phyloP scores from a whole-genome alignment of 2,797 vertebrate genomes.

The Ptychobarbus kaznakovi region DNA sequence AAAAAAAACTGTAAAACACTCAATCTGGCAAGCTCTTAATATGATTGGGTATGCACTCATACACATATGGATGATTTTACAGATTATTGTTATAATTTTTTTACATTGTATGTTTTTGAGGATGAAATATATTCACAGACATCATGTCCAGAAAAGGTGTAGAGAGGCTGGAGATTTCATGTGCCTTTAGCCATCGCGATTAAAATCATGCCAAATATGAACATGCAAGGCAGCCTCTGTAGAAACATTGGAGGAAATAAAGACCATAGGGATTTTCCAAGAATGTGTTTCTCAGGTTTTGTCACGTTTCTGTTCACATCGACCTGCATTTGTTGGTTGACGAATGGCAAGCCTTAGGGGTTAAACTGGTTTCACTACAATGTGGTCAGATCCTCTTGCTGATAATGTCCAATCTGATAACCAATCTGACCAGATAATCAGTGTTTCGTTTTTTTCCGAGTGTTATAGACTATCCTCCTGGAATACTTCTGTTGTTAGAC shows the following conservation, averaged over 20 bases:
- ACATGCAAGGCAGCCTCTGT: background rate
- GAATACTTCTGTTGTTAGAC: background rate
- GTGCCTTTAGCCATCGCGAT: background rate
- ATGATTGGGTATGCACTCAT: background rate
- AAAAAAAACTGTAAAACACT: background rate
- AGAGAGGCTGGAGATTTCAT: background rate
- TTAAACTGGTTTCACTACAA: slow-evolving; percentile 58
- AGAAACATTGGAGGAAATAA: slow-evolving; percentile 15
- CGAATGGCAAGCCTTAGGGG: slow-evolving; percentile 22
- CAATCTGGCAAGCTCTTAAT: background rate
- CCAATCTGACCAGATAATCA: background rate
- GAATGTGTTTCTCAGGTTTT: background rate
- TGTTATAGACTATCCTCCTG: background rate
- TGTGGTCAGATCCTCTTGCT: slow-evolving; percentile 27
- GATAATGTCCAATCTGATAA: background rate
- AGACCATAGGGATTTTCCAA: slow-evolving; percentile 2
- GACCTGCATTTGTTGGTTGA: background rate
- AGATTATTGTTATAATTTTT: background rate
- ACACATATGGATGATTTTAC: background rate
- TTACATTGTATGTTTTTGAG: background rate
- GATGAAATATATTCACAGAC: background rate
- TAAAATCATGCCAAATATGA: slow-evolving; percentile 7
- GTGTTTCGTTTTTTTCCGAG: background rate
- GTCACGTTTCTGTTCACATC: slow-evolving; percentile 10
- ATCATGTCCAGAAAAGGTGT: background rate